Percentiles rank a stretch among this genome's conserved stretches.
Evolutionary conservation across 1,140 invertebrate species (phyloP).

Genomic region (Phortica variegata): DNA sequence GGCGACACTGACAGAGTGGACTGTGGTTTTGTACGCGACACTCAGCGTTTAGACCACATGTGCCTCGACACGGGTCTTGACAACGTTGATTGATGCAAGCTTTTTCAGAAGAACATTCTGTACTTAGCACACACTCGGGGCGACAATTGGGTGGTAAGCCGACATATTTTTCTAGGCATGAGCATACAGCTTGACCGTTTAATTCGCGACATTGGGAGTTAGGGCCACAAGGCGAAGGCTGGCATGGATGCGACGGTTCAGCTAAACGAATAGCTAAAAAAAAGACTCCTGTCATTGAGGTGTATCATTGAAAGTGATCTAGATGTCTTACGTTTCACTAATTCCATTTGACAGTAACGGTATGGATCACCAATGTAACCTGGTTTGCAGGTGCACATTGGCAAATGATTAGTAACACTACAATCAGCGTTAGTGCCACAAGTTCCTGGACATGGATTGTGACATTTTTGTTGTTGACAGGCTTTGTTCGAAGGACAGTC

Average conservation of each 20-base stretch:
- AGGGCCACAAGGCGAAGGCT: slow-evolving; percentile 68
- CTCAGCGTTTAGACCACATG: slow-evolving; percentile 69
- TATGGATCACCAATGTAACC: slow-evolving; percentile 73
- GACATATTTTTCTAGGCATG: slow-evolving; percentile 64
- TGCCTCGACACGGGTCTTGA: slow-evolving; percentile 66
- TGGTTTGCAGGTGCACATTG: slow-evolving; percentile 68
- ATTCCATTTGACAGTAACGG: slow-evolving; percentile 61
- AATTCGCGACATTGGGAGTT: slow-evolving; percentile 66
- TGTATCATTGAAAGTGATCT: slow-evolving; percentile 2
- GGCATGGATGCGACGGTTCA: slow-evolving; percentile 60
- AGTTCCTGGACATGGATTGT: slow-evolving; percentile 73
- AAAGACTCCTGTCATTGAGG: slow-evolving; percentile 13
- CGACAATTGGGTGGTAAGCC: slow-evolving; percentile 68
- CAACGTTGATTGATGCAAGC: slow-evolving; percentile 74
- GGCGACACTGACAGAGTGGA: slow-evolving; percentile 67
- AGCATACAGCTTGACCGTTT: slow-evolving; percentile 66
- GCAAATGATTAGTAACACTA: slow-evolving; percentile 72
- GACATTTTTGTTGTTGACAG: slow-evolving; percentile 74
- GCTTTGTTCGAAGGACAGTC: slow-evolving; percentile 71
- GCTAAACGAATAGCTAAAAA: slow-evolving; percentile 39
- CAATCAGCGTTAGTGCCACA: slow-evolving; percentile 76
- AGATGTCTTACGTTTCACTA: slow-evolving; percentile 60
- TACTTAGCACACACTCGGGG: slow-evolving; percentile 67
- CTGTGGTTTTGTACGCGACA: slow-evolving; percentile 72
- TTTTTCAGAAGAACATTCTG: slow-evolving; percentile 65